Conservation (phyloP, 2,797 vertebrate species). For the Potorous gilbertii region DNA sequence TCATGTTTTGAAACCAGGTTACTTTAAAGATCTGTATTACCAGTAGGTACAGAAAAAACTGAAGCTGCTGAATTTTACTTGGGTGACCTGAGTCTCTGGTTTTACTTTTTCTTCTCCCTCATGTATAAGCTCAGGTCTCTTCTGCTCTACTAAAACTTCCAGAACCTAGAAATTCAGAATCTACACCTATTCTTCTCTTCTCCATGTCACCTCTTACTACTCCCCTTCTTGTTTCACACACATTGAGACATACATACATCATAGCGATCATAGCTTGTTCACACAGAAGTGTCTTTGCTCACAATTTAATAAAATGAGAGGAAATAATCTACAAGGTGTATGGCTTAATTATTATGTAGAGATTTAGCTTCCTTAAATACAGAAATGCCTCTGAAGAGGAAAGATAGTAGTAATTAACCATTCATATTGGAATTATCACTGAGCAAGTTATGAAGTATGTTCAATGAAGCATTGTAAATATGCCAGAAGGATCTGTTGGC, state of each 20-base stretch:
- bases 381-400: background rate
- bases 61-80: too few species aligned
- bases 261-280: background rate
- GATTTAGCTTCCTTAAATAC: background rate
- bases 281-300: background rate
- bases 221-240: background rate
- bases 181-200: too few species aligned
- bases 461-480: background rate
- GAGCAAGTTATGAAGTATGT: background rate
- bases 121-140: too few species aligned
- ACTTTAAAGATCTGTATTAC: background rate
- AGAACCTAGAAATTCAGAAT: too few species aligned
- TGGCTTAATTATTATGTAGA: background rate
- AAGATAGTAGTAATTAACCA: background rate
- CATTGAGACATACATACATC: background rate
- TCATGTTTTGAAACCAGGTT: constrained; percentile 46
- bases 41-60: too few species aligned
- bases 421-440: background rate
- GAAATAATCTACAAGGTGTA: background rate
- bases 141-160: too few species aligned
- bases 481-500: background rate
- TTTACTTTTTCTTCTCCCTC: too few species aligned
- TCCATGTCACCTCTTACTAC: too few species aligned
- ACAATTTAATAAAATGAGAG: background rate
- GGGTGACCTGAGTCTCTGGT: too few species aligned